These are phyloP conservation scores for Dasypogon diadema DNA, from an alignment of 2,888 invertebrate species.

Conservation along the genomic window DNA sequence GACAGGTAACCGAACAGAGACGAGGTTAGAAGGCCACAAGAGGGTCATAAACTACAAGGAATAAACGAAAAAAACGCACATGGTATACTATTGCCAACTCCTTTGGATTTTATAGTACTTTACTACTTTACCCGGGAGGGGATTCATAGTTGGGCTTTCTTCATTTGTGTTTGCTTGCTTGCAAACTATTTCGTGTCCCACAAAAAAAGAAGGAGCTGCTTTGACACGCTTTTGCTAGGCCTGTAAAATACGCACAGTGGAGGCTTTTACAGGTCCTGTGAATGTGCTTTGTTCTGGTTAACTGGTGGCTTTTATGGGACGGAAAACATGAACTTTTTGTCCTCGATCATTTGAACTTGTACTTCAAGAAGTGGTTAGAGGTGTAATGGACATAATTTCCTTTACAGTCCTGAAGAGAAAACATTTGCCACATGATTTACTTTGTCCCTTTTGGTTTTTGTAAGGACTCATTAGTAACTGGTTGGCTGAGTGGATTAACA, in stretches of 20 bases:
- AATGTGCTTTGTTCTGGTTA: neutral
- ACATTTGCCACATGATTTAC: constrained; percentile 11
- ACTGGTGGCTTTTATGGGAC: constrained; percentile 4
- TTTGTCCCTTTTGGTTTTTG: constrained; percentile 12
- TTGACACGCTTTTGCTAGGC: neutral
- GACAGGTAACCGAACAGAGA: constrained; percentile 29
- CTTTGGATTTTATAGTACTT: neutral
- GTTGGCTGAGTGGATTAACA: no score
- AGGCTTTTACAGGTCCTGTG: neutral
- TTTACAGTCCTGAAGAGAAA: neutral
- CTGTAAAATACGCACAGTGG: neutral
- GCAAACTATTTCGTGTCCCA: constrained; percentile 7
- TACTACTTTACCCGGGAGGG: neutral
- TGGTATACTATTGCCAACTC: neutral
- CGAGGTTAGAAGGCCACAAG: constrained; percentile 11
- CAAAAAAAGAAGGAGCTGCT: neutral
- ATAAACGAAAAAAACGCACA: constrained; percentile 17
- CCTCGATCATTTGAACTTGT: neutral
- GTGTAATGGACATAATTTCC: constrained; percentile 35
- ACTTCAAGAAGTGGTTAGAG: constrained; percentile 9
- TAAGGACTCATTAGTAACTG: no score
- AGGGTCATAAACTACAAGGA: constrained; percentile 1
- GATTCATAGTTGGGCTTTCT: neutral
- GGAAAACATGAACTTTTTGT: constrained; percentile 27
- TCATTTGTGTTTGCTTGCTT: neutral